These are phyloP conservation scores for Pollachius pollachius DNA, from an alignment of 2,113 vertebrate species.

Conservation along the genomic window DNA sequence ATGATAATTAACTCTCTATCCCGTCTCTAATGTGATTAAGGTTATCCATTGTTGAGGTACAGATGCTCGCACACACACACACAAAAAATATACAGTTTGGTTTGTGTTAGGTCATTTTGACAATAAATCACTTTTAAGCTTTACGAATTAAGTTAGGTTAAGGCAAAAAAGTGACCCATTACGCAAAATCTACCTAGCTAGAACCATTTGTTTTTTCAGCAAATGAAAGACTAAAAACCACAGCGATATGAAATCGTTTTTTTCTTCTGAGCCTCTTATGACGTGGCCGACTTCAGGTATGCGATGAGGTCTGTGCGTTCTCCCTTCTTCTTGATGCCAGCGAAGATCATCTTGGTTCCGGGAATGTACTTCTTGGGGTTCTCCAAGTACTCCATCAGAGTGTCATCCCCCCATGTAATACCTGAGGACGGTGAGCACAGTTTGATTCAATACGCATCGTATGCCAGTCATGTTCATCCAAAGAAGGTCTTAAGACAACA, in stretches of 20 bases:
- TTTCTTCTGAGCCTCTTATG: conserved; percentile 58
- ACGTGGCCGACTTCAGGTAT: conserved; percentile 82
- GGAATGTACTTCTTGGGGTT: conserved; percentile 89
- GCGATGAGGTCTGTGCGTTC: conserved; percentile 79
- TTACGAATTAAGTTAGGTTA: too few relatives aligned
- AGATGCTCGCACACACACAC: too few relatives aligned
- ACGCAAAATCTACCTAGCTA: conserved; percentile 40
- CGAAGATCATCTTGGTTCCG: conserved; percentile 85
- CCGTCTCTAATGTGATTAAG: too few relatives aligned
- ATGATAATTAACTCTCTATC: too few relatives aligned
- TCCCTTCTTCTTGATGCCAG: conserved; percentile 86
- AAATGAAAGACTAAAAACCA: conserved; percentile 30
- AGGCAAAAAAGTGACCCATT: conserved; percentile 6
- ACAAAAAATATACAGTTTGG: too few relatives aligned
- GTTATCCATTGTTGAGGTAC: too few relatives aligned
- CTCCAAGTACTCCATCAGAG: conserved; percentile 84
- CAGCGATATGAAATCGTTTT: conserved; percentile 53
- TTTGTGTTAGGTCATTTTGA: too few relatives aligned
- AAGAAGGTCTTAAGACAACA: too few relatives aligned
- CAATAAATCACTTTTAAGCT: too few relatives aligned
- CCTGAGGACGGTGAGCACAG: conserved; percentile 53
- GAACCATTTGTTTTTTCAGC: conserved; percentile 14
- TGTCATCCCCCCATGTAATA: conserved; percentile 76
- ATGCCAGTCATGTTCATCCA: too few relatives aligned
- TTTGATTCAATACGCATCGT: too few relatives aligned